Evolutionary conservation across 2,888 invertebrate species (phyloP), one percentile per base, ranked within the genome.

Genomic region (Agrochola lychnidis): DNA sequence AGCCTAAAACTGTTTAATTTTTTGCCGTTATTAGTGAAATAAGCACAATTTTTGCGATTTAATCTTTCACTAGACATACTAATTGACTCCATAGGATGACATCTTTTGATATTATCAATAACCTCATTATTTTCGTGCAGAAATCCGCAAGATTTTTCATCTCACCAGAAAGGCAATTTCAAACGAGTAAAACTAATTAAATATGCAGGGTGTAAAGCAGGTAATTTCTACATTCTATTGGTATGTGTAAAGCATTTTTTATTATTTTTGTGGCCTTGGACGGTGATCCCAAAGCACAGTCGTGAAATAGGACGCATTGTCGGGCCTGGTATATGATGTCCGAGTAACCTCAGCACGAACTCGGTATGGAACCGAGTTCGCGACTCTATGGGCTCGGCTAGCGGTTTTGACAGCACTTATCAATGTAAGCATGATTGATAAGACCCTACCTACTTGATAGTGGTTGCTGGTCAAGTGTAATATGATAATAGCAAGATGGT

Each of bases 301-400:
- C 51, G 90, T 94, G 92, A 78, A 87, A 90, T 90, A 94, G 94
- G 96, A 96, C 96, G 96, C 96, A 96, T 96, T 95, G 95, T 95
- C 95, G 94, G 95, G 94, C 88, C 91, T 95, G 93, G 91, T 80
- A 22, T 90, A 91, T 90, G 67, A 84, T 96, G 79, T 96, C 90
- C 95, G 96, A 96, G 96, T 96, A 96, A 92, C 96, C 96, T 89
- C 96, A 96, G 96, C 96, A 96, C 96, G 91, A 93, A 91, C 78
- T 89, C 91, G 92, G 87, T 93, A 96, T 92, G 59, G 56, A 42
- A 95, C 94, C 91, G 88, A 91, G 85, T 91, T 94, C 94, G 96
- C 96, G 96, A 96, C 96, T 96, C 96, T 96, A 96, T 96, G 94
- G 96, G 94, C 96, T 96, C 96, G 95, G 53, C 7, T 64, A 25